Evolutionary conservation across 2,113 vertebrate genomes (phyloP), one percentile per base, ranked within the genome.

Genomic region (Sciurus niger): DNA sequence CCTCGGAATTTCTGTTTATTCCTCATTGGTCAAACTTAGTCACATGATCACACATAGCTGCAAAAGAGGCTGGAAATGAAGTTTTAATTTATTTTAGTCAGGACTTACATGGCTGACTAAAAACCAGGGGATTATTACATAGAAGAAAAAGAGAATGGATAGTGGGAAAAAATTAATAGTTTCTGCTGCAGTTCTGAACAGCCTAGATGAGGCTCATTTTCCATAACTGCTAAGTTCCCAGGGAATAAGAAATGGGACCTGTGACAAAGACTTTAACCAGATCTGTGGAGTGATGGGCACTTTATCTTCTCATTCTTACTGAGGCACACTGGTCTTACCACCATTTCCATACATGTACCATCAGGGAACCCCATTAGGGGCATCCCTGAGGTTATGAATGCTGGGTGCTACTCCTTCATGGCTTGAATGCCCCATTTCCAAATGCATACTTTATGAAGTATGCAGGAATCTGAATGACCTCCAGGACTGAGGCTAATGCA

Each of bases 21-120:
- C 89, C 25, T 77, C 46, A 72, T 43, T 83, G 32, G 67, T 58
- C 37, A 82, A 93, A 85, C 12, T 67, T 67, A 48, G 74, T 48
- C 68, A 67, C 25, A 30, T 58, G 53, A 51, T 53, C 40, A 83
- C 3, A 40, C 17, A 58, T 51, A 92, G 60, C 46, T 83, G 80
- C 95, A 83, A 89, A 46, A 46, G 80, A 95, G 8, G n/a, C 80
- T 90, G 46, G 30, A 4, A 92, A 83, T 73, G 53, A n/a, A 85
- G 16, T 40, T 84, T 92, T 46, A 55, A 80, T 80, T 72, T 89
- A 53, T 72, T 89, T 10, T 70, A 84, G 51, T 43, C 16, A 72
- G 76, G 55, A 79, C 25, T 60, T 14, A 58, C 28, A 72, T 73
- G 37, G 40, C n/a, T 94, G 78, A 51, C n/a, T 93, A 84, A 72